Evolutionary conservation across 1,140 invertebrate genomes (phyloP), one percentile per base, ranked within the genome.

Genomic region (Apis dorsata): DNA sequence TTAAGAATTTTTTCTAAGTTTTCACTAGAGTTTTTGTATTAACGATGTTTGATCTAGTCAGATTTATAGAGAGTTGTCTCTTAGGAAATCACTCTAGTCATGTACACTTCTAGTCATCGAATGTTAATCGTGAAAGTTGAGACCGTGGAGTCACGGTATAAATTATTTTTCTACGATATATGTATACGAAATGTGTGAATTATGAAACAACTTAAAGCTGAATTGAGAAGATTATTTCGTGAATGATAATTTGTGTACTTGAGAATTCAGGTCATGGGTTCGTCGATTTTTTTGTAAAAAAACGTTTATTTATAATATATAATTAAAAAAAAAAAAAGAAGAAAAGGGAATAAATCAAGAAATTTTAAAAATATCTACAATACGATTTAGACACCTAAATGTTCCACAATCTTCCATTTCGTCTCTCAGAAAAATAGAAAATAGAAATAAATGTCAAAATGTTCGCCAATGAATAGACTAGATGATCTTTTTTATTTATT

Each of bases 231-330:
- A 72, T 72, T 79, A 62, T 51, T 13, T 19, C 19, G 60, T 63
- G 11, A 49, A 63, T 28, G 13, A 71, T 69, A 51, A 59, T 11
- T 51, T 59, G 28, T 49, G 34, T 51, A 63, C 15, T 44, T n/a
- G 12, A 21, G 11, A 10, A 10, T 62, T 21, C 19, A 59, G 34
- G n/a, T 62, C 10, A 5, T 34, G 4, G 5, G 5, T 34, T 9
- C 10, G 10, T 9, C 10, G 11, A 28, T 19, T 10, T 73, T 24
- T 84, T 82, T 84, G 55, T 90, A 90, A 86, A 91, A 90, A 91
- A 87, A 44, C 62, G 60, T 90, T 90, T 91, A 91, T 91, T 91
- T 44, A 83, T 88, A 85, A 73, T 87, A 72, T 90, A 89, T 82
- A 83, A 91, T 89, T 88, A 88, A 90, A 89, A 88, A 90, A 70